Percentiles rank a stretch among this genome's conserved stretches.
phyloP scores from a whole-genome alignment of 1,140 invertebrate genomes.

The Ceratina calcarata region DNA sequence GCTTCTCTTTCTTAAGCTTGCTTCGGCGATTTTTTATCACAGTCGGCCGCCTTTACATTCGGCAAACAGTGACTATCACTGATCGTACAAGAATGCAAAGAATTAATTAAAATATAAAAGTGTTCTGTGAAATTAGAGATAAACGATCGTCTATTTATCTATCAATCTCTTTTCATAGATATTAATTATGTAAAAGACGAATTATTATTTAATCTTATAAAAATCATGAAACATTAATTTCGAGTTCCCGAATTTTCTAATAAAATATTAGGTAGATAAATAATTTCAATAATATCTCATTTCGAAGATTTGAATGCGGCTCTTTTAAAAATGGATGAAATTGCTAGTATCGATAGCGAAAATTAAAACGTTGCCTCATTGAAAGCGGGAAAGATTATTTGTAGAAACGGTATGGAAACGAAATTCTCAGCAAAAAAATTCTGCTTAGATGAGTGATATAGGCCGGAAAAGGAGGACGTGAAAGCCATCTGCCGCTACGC shows the following conservation, averaged over 20 bases:
- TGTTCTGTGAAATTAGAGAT: not conserved
- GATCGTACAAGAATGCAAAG: not conserved
- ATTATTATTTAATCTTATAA: too few species aligned
- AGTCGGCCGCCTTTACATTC: not conserved
- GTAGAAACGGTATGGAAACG: not conserved
- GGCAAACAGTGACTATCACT: not conserved
- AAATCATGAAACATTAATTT: too few species aligned
- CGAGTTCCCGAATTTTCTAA: too few species aligned
- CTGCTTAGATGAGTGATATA: conserved; percentile 7
- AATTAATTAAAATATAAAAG: conserved; percentile 9
- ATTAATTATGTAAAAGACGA: too few species aligned
- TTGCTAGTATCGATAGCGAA: not conserved
- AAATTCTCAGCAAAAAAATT: conserved; percentile 31
- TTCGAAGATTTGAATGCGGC: too few species aligned
- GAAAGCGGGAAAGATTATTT: not conserved
- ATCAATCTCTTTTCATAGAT: too few species aligned
- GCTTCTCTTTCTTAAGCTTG: not conserved
- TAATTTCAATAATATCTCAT: too few species aligned
- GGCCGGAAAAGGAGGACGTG: conserved; percentile 12
- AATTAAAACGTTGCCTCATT: not conserved
- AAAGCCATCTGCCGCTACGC: conserved; percentile 36
- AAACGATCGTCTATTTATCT: too few species aligned
- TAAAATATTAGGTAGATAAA: too few species aligned
- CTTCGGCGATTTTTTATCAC: conserved; percentile 11
- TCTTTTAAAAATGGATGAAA: too few species aligned